These are phyloP conservation scores for Pseudomyrmex gracilis DNA, from an alignment of 1,140 invertebrate species.

Conservation along the genomic window DNA sequence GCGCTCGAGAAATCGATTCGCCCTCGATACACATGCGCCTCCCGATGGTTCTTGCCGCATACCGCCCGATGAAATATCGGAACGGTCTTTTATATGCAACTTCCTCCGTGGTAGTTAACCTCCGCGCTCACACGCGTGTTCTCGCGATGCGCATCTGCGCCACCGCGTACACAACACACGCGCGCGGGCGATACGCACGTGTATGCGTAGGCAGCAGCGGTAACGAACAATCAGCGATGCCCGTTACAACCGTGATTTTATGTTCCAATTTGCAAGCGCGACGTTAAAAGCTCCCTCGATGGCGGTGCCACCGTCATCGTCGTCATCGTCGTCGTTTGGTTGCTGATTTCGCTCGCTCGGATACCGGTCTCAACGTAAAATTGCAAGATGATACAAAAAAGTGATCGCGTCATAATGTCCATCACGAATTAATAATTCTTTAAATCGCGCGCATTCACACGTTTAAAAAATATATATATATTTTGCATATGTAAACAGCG, in stretches of 20 bases:
- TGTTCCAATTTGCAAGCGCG: constrained; percentile 84
- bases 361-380: constrained; percentile 49
- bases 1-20: constrained; percentile 69
- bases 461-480: no score
- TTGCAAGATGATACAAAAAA: constrained; percentile 5
- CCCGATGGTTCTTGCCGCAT: constrained; percentile 67
- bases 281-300: constrained; percentile 79
- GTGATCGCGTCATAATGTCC: constrained; percentile 25
- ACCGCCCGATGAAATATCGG: constrained; percentile 76
- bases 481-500: no score
- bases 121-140: constrained; percentile 22
- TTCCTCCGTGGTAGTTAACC: constrained; percentile 73
- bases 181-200: constrained; percentile 36
- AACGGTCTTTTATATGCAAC: constrained; percentile 75
- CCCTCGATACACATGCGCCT: constrained; percentile 53
- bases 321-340: constrained; percentile 21
- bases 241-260: constrained; percentile 82
- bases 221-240: constrained; percentile 82
- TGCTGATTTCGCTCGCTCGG: not conserved
- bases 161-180: constrained; percentile 17
- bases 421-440: constrained; percentile 20
- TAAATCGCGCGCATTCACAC: not conserved
- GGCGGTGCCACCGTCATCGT: constrained; percentile 61
- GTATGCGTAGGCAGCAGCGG: constrained; percentile 76
- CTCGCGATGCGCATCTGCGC: constrained; percentile 16